Evolutionary conservation across 2,888 invertebrate genomes (phyloP), one percentile per base, ranked within the genome.

Genomic region (Cerastis rubricosa): DNA sequence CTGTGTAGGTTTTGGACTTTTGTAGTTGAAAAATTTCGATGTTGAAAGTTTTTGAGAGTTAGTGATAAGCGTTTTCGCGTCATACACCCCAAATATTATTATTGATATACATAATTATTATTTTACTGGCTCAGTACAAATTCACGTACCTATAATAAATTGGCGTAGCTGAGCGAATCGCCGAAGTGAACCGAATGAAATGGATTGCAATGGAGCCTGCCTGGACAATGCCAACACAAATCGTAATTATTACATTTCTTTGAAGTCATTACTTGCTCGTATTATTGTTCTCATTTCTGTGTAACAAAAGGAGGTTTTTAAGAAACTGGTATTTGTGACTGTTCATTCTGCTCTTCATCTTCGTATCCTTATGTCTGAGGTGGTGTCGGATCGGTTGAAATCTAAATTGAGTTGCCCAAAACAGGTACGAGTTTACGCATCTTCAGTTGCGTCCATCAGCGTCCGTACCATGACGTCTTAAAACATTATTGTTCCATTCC

Each of bases 211-310:
- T 79, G 79, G 49, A 67, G 14, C 45, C 43, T n/a, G 45, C 45
- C 43, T n/a, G 45, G 61, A 84, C 80, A 84, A 80, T 84, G 80
- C 80, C 84, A 45, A 51, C 51, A 61, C 66, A 25, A 83, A 83
- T 83, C 54, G 54, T 83, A 80, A 80, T 71, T 68, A 68, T 25
- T 19, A 64, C 19, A 78, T 69, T 80, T 83, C 79, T 69, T n/a
- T 69, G 83, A 78, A 80, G 35, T 45, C 35, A 45, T 43, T 4
- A 64, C 6, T 78, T 45, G 45, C 22, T 45, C 9, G 57, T 64
- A 19, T 57, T 78, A 12, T 43, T 61, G 63, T 64, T 77, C 57
- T 22, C 14, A 17, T 77, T 79, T 64, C 83, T 49, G 35, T n/a
- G 57, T 64, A 64, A 19, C 49, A 43, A 59, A 68, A 57, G 35